These are phyloP conservation scores for Isurus oxyrinchus DNA, from an alignment of 2,113 vertebrate genomes.

Conservation along the genomic window DNA sequence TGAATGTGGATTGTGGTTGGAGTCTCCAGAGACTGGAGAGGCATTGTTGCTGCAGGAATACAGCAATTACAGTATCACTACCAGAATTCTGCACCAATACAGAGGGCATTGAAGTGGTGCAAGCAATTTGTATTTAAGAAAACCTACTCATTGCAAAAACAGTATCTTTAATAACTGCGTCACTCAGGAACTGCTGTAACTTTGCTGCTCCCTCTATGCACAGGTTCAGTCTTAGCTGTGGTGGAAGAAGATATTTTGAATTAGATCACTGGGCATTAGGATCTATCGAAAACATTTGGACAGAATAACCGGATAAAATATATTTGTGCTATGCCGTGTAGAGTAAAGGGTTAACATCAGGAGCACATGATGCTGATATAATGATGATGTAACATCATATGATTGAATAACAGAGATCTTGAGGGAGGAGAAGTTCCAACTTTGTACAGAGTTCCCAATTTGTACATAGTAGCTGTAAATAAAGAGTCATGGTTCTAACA, in stretches of 20 bases:
- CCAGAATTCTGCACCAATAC: not conserved
- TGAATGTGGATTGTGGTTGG: not conserved
- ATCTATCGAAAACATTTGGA: not conserved
- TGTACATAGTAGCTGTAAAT: no score
- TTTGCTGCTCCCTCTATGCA: not conserved
- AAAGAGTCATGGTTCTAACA: no score
- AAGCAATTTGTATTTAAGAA: not conserved
- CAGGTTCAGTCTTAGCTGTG: not conserved
- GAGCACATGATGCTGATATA: no score
- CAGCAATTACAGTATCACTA: not conserved
- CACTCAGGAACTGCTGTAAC: not conserved
- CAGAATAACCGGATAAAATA: not conserved
- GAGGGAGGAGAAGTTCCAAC: no score
- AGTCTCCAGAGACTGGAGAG: not conserved
- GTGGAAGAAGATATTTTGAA: not conserved
- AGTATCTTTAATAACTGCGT: not conserved
- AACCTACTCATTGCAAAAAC: not conserved
- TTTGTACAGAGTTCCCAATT: no score
- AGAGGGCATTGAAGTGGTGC: not conserved
- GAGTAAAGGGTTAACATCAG: no score
- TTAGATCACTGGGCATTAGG: not conserved
- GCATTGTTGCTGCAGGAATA: not conserved
- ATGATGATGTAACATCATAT: no score
- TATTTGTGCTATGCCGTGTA: not conserved
- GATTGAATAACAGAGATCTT: no score